Percentiles rank a stretch among this genome's conserved stretches.
phyloP scores from a whole-genome alignment of 2,797 vertebrate genomes.

The Anomalospiza imberbis region DNA sequence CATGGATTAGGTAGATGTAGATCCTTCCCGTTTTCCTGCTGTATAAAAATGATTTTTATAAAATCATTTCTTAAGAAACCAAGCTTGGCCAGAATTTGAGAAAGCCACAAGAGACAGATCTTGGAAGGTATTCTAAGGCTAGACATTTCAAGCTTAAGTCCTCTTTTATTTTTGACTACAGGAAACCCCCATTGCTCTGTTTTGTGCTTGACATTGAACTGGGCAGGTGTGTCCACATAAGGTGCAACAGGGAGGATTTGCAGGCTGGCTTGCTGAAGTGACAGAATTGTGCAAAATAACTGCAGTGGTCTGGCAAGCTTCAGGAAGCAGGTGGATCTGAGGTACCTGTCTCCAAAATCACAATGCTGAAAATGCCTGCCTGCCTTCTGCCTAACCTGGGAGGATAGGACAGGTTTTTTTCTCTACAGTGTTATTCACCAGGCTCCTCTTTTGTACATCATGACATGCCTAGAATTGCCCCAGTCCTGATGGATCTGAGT shows the following conservation, averaged over 20 bases:
- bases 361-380: background rate
- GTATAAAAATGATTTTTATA: background rate
- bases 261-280: slow-evolving; percentile 57
- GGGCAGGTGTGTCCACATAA: slow-evolving; percentile 58
- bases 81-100: background rate
- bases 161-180: slow-evolving; percentile 6
- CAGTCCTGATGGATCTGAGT: background rate
- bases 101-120: background rate
- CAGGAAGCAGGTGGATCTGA: slow-evolving; percentile 51
- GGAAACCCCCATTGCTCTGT: background rate
- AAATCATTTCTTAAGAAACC: background rate
- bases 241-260: slow-evolving; percentile 47
- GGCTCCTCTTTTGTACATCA: background rate
- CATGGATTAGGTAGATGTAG: background rate
- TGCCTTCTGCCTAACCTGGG: background rate
- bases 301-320: slow-evolving; percentile 58
- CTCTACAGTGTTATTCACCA: background rate
- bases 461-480: background rate
- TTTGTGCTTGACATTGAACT: slow-evolving; percentile 14
- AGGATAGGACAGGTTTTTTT: background rate
- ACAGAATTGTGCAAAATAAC: slow-evolving; percentile 60
- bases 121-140: background rate
- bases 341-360: slow-evolving; percentile 22
- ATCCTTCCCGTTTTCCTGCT: background rate
- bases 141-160: background rate